Evolutionary conservation across 92 coral and sea anemone species (phyloP).

Genomic region (Meandrina meandrites): DNA sequence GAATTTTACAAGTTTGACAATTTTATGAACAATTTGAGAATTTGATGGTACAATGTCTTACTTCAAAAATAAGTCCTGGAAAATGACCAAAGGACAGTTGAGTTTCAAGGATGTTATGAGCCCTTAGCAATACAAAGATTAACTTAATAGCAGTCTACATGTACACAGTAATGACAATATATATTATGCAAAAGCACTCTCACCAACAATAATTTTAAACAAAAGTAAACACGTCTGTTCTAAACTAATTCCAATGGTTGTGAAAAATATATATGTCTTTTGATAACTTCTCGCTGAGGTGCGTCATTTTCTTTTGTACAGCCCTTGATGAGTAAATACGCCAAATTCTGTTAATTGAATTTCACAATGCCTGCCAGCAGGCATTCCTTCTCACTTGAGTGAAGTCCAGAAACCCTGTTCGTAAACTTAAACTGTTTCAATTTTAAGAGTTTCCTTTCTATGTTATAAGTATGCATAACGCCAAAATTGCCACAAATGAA

Average conservation of each 20-base stretch:
- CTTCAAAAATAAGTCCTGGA: conserved; percentile 7
- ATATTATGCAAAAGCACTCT: neutral
- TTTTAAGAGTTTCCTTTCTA: neutral
- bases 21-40: conserved; percentile 8
- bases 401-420: neutral
- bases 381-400: conserved; percentile 3
- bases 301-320: conserved; percentile 26
- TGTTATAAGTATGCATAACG: neutral
- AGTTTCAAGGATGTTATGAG: neutral
- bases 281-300: conserved; percentile 38
- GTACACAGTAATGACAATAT: neutral
- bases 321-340: conserved; percentile 12
- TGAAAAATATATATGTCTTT: conserved; percentile 43
- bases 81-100: neutral
- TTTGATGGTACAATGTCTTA: conserved; percentile 6
- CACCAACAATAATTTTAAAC: conserved; percentile 19
- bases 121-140: conserved; percentile 23
- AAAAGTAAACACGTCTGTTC: conserved; percentile 14
- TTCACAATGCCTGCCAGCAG: conserved; percentile 45
- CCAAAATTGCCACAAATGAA: neutral
- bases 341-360: conserved; percentile 31
- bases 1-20: conserved; percentile 16
- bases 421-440: neutral
- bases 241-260: conserved; percentile 10
- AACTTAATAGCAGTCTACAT: neutral